Percentiles rank a stretch among this genome's conserved stretches.
These are phyloP conservation scores for Episyrphus balteatus DNA, from an alignment of 1,140 invertebrate species.

Conservation along the genomic window DNA sequence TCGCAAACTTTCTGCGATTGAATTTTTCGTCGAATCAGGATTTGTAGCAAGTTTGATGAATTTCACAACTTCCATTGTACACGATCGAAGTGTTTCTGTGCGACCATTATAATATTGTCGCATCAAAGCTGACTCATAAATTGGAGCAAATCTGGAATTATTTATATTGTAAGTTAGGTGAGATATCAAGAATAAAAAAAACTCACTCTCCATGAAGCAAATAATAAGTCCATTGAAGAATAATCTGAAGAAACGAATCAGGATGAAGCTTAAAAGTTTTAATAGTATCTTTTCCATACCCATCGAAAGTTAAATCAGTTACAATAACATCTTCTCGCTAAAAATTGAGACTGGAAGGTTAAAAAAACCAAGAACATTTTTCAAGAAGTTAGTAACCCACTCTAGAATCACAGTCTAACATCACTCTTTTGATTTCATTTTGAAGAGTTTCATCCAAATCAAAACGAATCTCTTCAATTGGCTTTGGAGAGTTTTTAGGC, in stretches of 20 bases:
- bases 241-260: slow-evolving; percentile 52
- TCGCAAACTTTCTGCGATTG: slow-evolving; percentile 21
- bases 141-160: slow-evolving; percentile 37
- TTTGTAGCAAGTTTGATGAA: slow-evolving; percentile 37
- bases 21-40: slow-evolving; percentile 12
- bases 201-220: slow-evolving; percentile 38
- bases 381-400: slow-evolving; percentile 5
- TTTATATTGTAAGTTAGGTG: background rate
- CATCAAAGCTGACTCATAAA: slow-evolving; percentile 46
- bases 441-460: slow-evolving; percentile 22
- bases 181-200: background rate
- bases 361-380: background rate
- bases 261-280: slow-evolving; percentile 43
- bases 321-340: slow-evolving; percentile 38
- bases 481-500: background rate
- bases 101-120: slow-evolving; percentile 41
- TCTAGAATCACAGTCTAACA: slow-evolving; percentile 19
- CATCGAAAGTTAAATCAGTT: slow-evolving; percentile 33
- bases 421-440: slow-evolving; percentile 22
- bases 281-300: slow-evolving; percentile 45
- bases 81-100: slow-evolving; percentile 42
- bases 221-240: slow-evolving; percentile 52
- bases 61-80: slow-evolving; percentile 31
- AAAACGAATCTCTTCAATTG: slow-evolving; percentile 19
- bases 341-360: slow-evolving; percentile 5